phyloP scores from a whole-genome alignment of 2,113 vertebrate species.

The Polypterus senegalus region DNA sequence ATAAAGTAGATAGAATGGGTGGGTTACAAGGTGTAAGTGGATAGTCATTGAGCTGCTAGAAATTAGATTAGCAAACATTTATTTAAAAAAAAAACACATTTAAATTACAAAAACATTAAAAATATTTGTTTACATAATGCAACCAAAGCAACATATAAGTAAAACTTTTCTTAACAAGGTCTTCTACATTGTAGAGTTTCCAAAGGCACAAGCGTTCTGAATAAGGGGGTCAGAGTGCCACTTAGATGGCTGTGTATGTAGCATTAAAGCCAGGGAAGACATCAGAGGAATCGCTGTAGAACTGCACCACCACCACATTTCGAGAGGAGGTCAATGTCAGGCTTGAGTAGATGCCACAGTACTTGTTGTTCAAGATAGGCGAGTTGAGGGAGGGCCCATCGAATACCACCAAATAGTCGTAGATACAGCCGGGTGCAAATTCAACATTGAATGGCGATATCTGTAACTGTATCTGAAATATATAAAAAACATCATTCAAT shows the following conservation, averaged over 20 bases:
- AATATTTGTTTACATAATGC: not conserved
- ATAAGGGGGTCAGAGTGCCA: too few relatives aligned
- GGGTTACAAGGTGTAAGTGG: too few relatives aligned
- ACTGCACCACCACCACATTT: conserved; percentile 4
- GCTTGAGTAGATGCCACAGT: conserved; percentile 3
- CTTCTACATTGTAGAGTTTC: too few relatives aligned
- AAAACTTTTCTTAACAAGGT: too few relatives aligned
- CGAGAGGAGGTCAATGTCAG: conserved; percentile 1
- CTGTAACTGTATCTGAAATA: conserved; percentile 7
- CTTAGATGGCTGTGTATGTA: not conserved
- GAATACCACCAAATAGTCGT: conserved; percentile 14
- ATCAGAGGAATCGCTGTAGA: conserved; percentile 15
- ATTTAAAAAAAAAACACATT: too few relatives aligned
- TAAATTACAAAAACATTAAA: not conserved
- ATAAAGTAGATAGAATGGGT: too few relatives aligned
- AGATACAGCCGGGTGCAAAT: conserved; percentile 3
- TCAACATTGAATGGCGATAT: conserved; percentile 11
- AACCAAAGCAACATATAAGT: too few relatives aligned
- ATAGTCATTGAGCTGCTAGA: too few relatives aligned
- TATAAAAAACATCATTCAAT: not conserved
- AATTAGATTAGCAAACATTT: too few relatives aligned
- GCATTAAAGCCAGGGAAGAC: conserved; percentile 8
- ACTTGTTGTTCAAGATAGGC: conserved; percentile 1
- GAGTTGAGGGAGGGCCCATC: not conserved
- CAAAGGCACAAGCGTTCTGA: too few relatives aligned